A percentile compares a stretch with the other conserved stretches of the same genome.
These are phyloP conservation scores for Hydrozoanthus gracilis DNA, from an alignment of 92 coral and sea anemone genomes.

Conservation along the genomic window DNA sequence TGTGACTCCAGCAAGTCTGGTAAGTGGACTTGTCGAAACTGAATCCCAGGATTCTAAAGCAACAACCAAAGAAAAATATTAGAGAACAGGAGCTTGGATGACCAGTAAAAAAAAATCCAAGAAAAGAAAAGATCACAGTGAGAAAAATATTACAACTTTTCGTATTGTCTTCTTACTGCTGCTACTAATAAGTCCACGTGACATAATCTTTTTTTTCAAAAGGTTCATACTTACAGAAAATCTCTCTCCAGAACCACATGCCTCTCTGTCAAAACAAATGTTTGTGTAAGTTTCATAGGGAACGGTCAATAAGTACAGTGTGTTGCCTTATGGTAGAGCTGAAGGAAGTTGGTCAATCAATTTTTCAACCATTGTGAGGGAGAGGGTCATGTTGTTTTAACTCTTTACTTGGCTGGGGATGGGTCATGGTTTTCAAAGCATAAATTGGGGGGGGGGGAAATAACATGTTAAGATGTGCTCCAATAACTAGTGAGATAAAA, in stretches of 20 bases:
- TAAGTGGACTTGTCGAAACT: slow-evolving; percentile 50
- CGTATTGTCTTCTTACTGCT: neutral
- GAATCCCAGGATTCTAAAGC: slow-evolving; percentile 56
- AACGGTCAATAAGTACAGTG: slow-evolving; percentile 17
- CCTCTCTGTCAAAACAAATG: slow-evolving; percentile 44
- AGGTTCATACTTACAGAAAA: slow-evolving; percentile 49
- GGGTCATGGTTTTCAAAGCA: no score
- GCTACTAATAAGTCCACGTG: slow-evolving; percentile 19
- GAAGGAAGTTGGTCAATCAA: neutral
- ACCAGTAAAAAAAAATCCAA: no score
- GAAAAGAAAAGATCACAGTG: no score
- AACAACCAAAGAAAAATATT: slow-evolving; percentile 44
- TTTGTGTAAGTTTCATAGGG: slow-evolving; percentile 40
- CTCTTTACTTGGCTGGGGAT: neutral
- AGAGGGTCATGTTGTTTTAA: slow-evolving; percentile 10
- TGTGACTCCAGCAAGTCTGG: slow-evolving; percentile 48
- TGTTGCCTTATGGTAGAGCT: neutral
- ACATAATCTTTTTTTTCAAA: slow-evolving; percentile 9
- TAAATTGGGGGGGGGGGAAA: no score
- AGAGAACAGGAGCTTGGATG: slow-evolving; percentile 29
- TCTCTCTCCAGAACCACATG: slow-evolving; percentile 52
- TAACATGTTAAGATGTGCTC: no score
- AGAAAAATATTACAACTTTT: neutral
- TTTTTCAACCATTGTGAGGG: neutral
- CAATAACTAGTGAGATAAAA: no score